Base-by-base conservation (phyloP, 1,140 invertebrate species). In the Sarcophaga bullata region DNA sequence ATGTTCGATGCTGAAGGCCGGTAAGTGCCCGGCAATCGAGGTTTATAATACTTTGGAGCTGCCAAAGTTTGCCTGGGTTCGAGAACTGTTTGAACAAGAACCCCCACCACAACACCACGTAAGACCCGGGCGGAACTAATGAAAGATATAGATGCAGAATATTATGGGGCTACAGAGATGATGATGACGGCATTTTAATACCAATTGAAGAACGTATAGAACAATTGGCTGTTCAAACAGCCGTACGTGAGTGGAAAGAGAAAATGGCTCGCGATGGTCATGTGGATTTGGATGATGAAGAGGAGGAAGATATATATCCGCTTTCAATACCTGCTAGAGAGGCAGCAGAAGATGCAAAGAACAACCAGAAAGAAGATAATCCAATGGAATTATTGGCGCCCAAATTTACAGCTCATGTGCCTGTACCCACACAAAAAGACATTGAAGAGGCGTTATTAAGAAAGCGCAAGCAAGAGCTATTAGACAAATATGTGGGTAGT, bases 41-140 rank as follows among this genome's bases (percentile, higher is more conserved):
- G 99, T 0, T 99, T 99, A 89, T 99, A 99, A 91, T 99, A 99
- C 91, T 99, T 99, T 91, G 99, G 99, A n/a, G 99, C 98, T 52
- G 98, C 98, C 0, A 98, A 99, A 91, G 98, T 92, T 92, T 99
- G 85, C 99, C 99, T 19, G 95, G 99, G 99, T 99, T 9, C 92
- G 98, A 84, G 98, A 99, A 91, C 90, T 99, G 11, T 99, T 99
- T 92, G 97, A 99, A 90, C 96, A 99, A 90, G 97, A n/a, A n/a
- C n/a, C n/a, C 25, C 96, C 96, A 8, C 93, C 95, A 25, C 95
- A n/a, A n/a, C 96, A 0, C 95, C 96, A 0, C 92, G 97, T 73
- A 98, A 98, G 91, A 98, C 97, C 0, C 93, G 98, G 80, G 97
- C 96, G 0, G 98, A 99, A 91, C 91, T n/a, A 49, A 99, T 99